Base-by-base conservation (phyloP, 2,113 vertebrate genomes). In the Periophthalmodon schlosseri region DNA sequence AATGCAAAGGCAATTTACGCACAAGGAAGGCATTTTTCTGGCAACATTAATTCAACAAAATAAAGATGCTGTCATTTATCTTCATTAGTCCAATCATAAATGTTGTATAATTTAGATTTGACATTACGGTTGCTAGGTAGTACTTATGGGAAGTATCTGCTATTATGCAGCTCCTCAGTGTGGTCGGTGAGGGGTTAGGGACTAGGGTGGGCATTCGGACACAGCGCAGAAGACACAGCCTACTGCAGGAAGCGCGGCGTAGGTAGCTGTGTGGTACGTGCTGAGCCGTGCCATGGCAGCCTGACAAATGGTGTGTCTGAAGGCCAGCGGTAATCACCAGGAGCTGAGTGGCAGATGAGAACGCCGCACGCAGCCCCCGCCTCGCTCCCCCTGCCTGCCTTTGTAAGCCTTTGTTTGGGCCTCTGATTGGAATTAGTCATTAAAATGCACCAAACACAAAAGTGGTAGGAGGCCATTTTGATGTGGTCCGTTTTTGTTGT, bases 301-400 rank as follows among this genome's bases (percentile, higher is more conserved):
- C 72, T 85, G 88, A 91, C 88, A 78, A 83, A 90, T 90, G 78
- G 73, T 47, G 69, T 71, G 76, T 81, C 79, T 76, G 74, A 85
- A 77, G 87, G 84, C 82, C 83, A 88, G 87, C 85, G 88, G 88
- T 90, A 89, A 91, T 88, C 89, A 91, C 89, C 86, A 71, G 88
- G 85, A 87, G 85, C 79, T 81, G 86, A 84, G 79, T 89, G 87
- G 82, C 85, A 88, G 85, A 87, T 88, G 86, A 89, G 87, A 84
- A 89, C 85, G 78, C 87, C 85, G 82, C 80, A 86, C 80, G 77
- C 65, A 33, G 24, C 58, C 58, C 24, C 58, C 24, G 58, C 58
- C 24, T 61, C 15, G 28, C 24, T 34, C 60, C 5, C 18, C 9
- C 63, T 39, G 18, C 63, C 15, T 10, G 23, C 63, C 34, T 39